These are phyloP conservation scores for Premnoplex brunnescens DNA, from an alignment of 2,797 vertebrate species.

Conservation along the genomic window DNA sequence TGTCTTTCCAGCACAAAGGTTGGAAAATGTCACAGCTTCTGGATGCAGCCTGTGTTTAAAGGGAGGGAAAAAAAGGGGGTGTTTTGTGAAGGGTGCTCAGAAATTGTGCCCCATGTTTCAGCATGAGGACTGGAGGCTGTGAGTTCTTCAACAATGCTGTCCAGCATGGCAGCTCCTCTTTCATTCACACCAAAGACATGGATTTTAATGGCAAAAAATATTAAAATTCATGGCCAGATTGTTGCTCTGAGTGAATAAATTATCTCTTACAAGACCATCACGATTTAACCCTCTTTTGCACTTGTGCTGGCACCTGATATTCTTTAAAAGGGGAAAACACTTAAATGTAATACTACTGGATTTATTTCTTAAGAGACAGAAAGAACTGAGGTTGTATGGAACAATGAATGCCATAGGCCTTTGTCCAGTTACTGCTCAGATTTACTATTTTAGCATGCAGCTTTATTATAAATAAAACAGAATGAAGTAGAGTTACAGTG, in stretches of 20 bases:
- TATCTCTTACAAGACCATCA: background rate
- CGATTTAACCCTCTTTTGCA: background rate
- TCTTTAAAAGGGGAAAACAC: background rate
- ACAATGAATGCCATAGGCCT: background rate
- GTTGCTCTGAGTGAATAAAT: background rate
- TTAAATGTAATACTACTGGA: background rate
- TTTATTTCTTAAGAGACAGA: background rate
- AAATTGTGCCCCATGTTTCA: background rate
- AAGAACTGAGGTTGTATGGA: background rate
- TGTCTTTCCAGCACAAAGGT: background rate
- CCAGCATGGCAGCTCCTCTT: background rate
- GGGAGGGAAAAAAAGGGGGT: background rate
- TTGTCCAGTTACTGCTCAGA: background rate
- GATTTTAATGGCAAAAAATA: background rate
- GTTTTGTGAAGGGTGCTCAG: background rate
- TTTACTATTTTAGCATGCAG: background rate
- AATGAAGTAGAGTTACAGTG: background rate
- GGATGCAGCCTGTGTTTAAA: background rate
- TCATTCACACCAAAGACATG: background rate
- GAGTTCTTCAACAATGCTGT: background rate
- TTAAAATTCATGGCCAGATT: background rate
- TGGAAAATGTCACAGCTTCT: accelerated
- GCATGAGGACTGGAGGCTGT: background rate
- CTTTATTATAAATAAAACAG: background rate
- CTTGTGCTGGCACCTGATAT: background rate